Conservation (phyloP, 1,140 invertebrate genomes). For the Marisa cornuarietis region DNA sequence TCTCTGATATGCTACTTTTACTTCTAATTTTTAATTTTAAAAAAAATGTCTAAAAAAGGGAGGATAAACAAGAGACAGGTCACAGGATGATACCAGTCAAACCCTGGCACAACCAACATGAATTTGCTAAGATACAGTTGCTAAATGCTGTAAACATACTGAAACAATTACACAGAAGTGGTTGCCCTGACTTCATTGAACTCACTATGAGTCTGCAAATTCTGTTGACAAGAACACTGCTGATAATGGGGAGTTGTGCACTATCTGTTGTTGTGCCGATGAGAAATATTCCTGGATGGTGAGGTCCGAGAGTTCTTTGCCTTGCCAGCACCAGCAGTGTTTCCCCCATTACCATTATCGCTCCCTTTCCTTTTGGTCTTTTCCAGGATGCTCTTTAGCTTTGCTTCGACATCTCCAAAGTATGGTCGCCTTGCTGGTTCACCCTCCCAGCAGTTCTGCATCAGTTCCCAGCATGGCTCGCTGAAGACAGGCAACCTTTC, state of each 20-base stretch:
- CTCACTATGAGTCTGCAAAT: too few species aligned
- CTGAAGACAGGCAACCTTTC: conserved; percentile 80
- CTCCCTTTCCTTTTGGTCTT: conserved; percentile 25
- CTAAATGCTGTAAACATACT: too few species aligned
- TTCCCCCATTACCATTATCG: conserved; percentile 1
- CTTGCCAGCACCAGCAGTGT: neutral
- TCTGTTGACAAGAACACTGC: neutral
- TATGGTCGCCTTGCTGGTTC: conserved; percentile 80
- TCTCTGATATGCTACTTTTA: neutral
- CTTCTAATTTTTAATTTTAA: neutral
- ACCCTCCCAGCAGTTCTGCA: conserved; percentile 86
- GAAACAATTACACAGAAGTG: too few species aligned
- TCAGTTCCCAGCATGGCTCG: conserved; percentile 84
- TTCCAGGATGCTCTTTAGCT: conserved; percentile 65
- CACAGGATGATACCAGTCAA: too few species aligned
- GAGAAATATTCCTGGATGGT: conserved; percentile 4
- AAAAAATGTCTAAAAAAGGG: neutral
- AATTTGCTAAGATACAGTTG: too few species aligned
- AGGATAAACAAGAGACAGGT: too few species aligned
- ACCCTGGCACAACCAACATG: too few species aligned
- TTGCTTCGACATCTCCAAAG: conserved; percentile 79
- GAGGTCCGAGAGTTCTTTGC: conserved; percentile 6
- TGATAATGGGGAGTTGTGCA: too few species aligned
- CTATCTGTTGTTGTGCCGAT: neutral
- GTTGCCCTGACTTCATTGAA: too few species aligned